Conservation (phyloP, 2,888 invertebrate genomes). For the Matsumyia berberina region DNA sequence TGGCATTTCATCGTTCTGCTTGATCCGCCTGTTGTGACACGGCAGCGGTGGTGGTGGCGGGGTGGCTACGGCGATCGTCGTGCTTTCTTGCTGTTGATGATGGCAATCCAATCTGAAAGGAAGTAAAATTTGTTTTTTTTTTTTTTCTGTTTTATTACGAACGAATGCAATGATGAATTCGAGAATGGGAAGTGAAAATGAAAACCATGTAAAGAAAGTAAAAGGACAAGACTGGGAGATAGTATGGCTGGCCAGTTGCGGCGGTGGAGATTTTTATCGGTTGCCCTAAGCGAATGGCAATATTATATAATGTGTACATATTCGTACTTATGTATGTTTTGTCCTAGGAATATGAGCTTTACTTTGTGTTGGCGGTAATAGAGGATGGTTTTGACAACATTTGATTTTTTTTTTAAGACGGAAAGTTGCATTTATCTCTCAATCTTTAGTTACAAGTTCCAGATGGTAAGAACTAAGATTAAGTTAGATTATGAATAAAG, state of each 20-base stretch:
- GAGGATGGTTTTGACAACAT: no score
- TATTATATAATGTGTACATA: not conserved
- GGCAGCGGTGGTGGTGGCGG: constrained; percentile 23
- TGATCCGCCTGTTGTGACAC: constrained; percentile 63
- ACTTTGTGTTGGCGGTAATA: no score
- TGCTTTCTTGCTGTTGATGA: constrained; percentile 51
- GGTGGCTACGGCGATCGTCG: constrained; percentile 28
- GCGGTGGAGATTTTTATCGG: not conserved
- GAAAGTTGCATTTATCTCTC: no score
- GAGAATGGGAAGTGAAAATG: constrained; percentile 68
- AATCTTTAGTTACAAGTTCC: no score
- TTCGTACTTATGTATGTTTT: not conserved
- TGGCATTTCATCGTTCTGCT: constrained; percentile 76
- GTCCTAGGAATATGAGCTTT: not conserved
- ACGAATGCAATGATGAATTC: constrained; percentile 48
- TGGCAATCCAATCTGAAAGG: constrained; percentile 73
- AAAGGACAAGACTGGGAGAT: constrained; percentile 42
- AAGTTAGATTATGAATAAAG: no score
- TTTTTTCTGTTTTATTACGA: constrained; percentile 28
- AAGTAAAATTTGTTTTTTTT: constrained; percentile 35
- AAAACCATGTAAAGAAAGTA: constrained; percentile 50
- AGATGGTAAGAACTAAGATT: no score
- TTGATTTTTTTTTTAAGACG: not conserved
- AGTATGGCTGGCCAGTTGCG: not conserved
- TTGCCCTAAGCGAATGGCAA: constrained; percentile 9